Conservation (phyloP, 2,797 vertebrate species). For the Melanogrammus aeglefinus region DNA sequence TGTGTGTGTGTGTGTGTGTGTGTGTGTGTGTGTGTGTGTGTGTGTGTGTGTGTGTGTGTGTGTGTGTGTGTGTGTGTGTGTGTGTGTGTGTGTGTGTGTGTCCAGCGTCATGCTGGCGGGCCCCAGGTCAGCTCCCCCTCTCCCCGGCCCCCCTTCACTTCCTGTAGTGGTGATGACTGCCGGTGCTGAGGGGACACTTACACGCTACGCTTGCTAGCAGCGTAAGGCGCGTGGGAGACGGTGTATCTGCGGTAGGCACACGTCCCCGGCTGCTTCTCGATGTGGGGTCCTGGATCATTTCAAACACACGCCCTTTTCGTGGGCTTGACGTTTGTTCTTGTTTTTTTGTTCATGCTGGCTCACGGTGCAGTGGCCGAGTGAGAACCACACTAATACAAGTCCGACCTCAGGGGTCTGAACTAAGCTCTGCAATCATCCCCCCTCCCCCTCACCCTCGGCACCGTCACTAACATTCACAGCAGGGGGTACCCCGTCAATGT, state of each 20-base stretch:
- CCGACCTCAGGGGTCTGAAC: slow-evolving; percentile 25
- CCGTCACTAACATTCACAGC: not conserved
- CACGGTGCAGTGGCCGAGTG: slow-evolving; percentile 4
- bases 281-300: not conserved
- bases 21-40: not conserved
- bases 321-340: not conserved
- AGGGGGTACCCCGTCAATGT: too few relatives aligned
- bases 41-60: slow-evolving; percentile 19
- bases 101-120: slow-evolving; percentile 13
- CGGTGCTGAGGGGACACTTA: not conserved
- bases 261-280: not conserved
- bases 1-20: slow-evolving; percentile 27
- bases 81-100: slow-evolving; percentile 13
- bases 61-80: slow-evolving; percentile 21
- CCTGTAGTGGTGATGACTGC: not conserved
- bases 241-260: slow-evolving; percentile 9
- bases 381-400: slow-evolving; percentile 27
- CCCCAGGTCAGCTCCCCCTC: not conserved
- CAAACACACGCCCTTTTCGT: not conserved
- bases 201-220: not conserved
- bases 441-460: not conserved
- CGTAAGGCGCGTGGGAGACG: slow-evolving; percentile 2
- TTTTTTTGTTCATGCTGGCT: slow-evolving; percentile 18
- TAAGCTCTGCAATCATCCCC: not conserved
- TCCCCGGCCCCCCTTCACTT: not conserved